phyloP scores from a whole-genome alignment of 53 echinoderm and acorn worm genomes.

The Luidia sarsii region DNA sequence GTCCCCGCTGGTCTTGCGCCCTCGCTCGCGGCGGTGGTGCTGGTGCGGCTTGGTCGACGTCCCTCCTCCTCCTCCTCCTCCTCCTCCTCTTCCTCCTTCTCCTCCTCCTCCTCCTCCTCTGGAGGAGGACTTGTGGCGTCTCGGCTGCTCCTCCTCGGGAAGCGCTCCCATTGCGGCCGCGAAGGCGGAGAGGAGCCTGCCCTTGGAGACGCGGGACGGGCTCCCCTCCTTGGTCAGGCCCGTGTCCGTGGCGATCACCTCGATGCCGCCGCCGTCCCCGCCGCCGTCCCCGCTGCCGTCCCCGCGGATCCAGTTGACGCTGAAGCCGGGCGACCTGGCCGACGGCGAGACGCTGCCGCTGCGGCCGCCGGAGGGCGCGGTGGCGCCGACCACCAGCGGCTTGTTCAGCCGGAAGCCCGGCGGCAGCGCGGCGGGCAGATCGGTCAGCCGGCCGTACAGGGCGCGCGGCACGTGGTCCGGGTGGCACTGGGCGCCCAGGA shows the following conservation, averaged over 20 bases:
- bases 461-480: constrained; percentile 54
- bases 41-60: not conserved
- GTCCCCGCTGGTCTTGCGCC: not conserved
- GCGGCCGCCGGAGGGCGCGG: constrained; percentile 14
- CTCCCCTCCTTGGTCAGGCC: constrained; percentile 48
- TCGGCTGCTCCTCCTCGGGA: too few relatives aligned
- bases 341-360: constrained; percentile 41
- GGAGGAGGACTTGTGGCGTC: too few relatives aligned
- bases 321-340: constrained; percentile 43
- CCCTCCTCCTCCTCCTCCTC: too few relatives aligned
- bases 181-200: constrained; percentile 18
- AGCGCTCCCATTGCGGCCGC: not conserved
- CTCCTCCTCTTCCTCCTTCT: too few relatives aligned
- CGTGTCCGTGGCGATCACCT: constrained; percentile 45
- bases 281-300: constrained; percentile 1
- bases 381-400: constrained; percentile 52
- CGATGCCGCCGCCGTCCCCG: constrained; percentile 6
- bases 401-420: constrained; percentile 43
- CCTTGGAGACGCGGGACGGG: constrained; percentile 39
- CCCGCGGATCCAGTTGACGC: constrained; percentile 48
- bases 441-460: constrained; percentile 55
- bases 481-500: constrained; percentile 54
- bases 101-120: too few relatives aligned
- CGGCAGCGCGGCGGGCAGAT: constrained; percentile 45
- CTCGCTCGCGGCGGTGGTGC: too few relatives aligned